A percentile compares a stretch with the other conserved stretches of the same genome.
phyloP scores from a whole-genome alignment of 2,797 vertebrate species.

The Enteromius mattozi region DNA sequence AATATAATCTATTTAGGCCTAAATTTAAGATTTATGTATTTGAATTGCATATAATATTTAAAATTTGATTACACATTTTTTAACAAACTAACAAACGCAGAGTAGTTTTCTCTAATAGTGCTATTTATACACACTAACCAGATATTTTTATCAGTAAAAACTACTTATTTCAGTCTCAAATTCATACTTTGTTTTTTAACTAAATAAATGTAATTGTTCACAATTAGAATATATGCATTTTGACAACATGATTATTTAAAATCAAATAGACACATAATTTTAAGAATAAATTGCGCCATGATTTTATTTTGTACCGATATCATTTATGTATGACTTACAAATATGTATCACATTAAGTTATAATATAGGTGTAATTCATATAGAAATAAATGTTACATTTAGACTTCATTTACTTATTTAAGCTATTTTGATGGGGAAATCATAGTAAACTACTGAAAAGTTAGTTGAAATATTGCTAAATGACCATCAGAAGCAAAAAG shows the following conservation, averaged over 20 bases:
- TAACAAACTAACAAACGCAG: neutral
- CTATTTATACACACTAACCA: neutral
- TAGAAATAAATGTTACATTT: neutral
- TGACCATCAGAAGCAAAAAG: slow-evolving; percentile 36
- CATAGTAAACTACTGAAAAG: neutral
- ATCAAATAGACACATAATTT: neutral
- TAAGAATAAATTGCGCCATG: neutral
- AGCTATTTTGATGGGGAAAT: neutral
- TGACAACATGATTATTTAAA: slow-evolving; percentile 5
- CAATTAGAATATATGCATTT: neutral
- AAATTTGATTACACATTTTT: neutral
- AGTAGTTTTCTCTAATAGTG: neutral
- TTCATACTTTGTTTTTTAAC: neutral
- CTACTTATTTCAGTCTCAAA: neutral
- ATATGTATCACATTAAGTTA: neutral
- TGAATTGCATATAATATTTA: neutral
- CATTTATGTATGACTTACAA: neutral
- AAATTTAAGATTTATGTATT: neutral
- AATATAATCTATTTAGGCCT: neutral
- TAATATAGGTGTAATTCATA: neutral
- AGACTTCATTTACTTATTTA: neutral
- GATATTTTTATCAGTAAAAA: neutral
- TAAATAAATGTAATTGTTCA: neutral
- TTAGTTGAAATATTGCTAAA: slow-evolving; percentile 5
- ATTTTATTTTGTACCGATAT: neutral